Conservation (phyloP, 1,140 invertebrate genomes). For the Heliconius hermathena region DNA sequence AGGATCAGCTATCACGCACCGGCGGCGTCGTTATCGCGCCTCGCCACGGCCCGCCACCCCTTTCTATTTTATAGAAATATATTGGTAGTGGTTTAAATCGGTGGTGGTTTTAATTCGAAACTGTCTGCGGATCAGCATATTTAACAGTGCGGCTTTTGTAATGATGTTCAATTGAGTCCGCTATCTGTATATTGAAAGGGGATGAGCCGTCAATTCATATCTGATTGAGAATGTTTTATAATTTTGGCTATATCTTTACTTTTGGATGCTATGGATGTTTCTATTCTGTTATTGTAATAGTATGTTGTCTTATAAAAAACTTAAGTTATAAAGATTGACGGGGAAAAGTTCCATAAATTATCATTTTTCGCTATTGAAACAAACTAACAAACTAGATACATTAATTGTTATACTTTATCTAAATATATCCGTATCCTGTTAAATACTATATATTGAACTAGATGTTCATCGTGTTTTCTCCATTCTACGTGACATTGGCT, state of each 20-base stretch:
- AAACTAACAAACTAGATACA: no score
- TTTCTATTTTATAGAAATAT: conserved; percentile 57
- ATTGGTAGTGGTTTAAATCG: conserved; percentile 51
- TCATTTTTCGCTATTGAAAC: no score
- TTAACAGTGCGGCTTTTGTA: conserved; percentile 64
- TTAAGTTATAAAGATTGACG: no score
- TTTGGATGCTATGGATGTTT: neutral
- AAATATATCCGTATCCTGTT: no score
- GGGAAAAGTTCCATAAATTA: no score
- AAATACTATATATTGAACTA: no score
- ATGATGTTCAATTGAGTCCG: conserved; percentile 58
- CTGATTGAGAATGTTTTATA: conserved; percentile 26
- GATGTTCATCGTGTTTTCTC: no score
- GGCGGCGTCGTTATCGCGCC: conserved; percentile 64
- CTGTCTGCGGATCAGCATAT: conserved; percentile 73
- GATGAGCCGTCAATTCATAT: conserved; percentile 48
- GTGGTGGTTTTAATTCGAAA: conserved; percentile 69
- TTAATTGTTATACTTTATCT: no score
- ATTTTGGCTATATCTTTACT: neutral
- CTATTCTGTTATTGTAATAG: neutral
- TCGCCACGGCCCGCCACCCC: conserved; percentile 63
- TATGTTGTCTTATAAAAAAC: no score
- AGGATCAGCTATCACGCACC: conserved; percentile 64
- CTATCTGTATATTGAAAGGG: conserved; percentile 59
- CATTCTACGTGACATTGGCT: no score